A percentile compares a stretch with the other conserved stretches of the same genome.
These are phyloP conservation scores for Synanceia verrucosa DNA, from an alignment of 2,797 vertebrate species.

Conservation along the genomic window DNA sequence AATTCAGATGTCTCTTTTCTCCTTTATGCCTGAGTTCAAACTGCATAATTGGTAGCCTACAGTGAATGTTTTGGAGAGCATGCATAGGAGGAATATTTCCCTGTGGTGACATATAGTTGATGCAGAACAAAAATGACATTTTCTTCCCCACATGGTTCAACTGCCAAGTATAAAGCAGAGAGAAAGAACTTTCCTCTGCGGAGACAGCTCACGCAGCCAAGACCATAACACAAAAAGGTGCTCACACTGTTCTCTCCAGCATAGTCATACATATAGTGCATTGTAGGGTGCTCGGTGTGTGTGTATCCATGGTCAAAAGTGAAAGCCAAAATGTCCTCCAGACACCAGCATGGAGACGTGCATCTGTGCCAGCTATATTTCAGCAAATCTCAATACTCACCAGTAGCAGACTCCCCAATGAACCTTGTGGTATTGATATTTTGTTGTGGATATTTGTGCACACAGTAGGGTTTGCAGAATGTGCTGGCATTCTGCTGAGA, in stretches of 20 bases:
- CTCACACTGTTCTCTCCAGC: neutral
- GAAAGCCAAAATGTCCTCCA: slow-evolving; percentile 26
- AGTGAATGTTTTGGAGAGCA: slow-evolving; percentile 43
- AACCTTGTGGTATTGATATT: slow-evolving; percentile 31
- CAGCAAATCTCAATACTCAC: slow-evolving; percentile 15
- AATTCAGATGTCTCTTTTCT: slow-evolving; percentile 37
- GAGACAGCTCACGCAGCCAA: slow-evolving; percentile 35
- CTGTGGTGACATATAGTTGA: slow-evolving; percentile 70
- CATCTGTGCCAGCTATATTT: slow-evolving; percentile 34
- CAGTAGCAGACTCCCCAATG: slow-evolving; percentile 2
- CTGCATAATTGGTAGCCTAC: slow-evolving; percentile 66
- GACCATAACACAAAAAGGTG: slow-evolving; percentile 32
- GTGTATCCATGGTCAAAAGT: slow-evolving; percentile 23
- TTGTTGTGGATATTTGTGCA: slow-evolving; percentile 25
- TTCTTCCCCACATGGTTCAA: slow-evolving; percentile 57
- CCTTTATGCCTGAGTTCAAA: slow-evolving; percentile 62
- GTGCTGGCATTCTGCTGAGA: slow-evolving; percentile 17
- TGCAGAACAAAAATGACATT: slow-evolving; percentile 70
- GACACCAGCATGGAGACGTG: slow-evolving; percentile 10
- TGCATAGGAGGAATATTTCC: slow-evolving; percentile 54
- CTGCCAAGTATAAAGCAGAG: slow-evolving; percentile 44
- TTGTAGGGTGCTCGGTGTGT: neutral
- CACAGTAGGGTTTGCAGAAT: slow-evolving; percentile 3
- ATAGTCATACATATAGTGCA: neutral
- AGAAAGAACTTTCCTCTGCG: slow-evolving; percentile 28